Base-by-base conservation (phyloP, 1,140 invertebrate species). In the Pachyrhynchus sulphureomaculatus region DNA sequence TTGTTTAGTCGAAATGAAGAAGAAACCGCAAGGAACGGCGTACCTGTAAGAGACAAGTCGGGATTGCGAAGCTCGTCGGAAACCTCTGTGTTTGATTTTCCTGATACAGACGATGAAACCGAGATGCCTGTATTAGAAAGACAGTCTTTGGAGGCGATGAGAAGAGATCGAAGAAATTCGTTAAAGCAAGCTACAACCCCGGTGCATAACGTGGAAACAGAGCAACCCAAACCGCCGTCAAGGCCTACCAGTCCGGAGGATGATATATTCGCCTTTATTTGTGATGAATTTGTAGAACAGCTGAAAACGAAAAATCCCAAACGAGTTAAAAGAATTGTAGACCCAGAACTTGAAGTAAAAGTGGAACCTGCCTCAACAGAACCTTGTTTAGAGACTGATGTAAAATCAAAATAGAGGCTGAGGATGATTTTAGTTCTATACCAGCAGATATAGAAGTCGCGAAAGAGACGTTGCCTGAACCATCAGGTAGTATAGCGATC, bases 211-310 rank as follows among this genome's bases (percentile, higher is more conserved):
- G 4, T 39, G 6, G 45, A 55, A 4, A 13, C 12, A 12, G 57
- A 60, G 9, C 3, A 23, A 29, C 12, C 39, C 29, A 48, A 64
- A 17, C 33, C 23, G 18, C 15, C 48, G 1, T 42, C 26, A 42
- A 39, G 79, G 60, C 72, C 78, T 0, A 68, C 75, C 2, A 75
- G 77, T 56, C 76, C 80, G 0, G 73, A 80, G 15, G 80, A 81
- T 52, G 66, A 72, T 47, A 59, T 71, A 2, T 76, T 76, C 44
- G 78, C 80, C 47, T 81, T 76, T 66, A 81, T 85, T 9, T 88
- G 86, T 79, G 86, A 88, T 78, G 86, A 79, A 71, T 88, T 89
- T 74, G 80, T 88, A 76, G 85, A 87, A 73, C 84, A 88, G 74
- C 74, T 88, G 23, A 83, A 85, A 64, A 78, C 71, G 37, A 82